Evolutionary conservation across 2,797 vertebrate species (phyloP), one percentile per base, ranked within the genome.

Genomic region (Clarias fuscus): DNA sequence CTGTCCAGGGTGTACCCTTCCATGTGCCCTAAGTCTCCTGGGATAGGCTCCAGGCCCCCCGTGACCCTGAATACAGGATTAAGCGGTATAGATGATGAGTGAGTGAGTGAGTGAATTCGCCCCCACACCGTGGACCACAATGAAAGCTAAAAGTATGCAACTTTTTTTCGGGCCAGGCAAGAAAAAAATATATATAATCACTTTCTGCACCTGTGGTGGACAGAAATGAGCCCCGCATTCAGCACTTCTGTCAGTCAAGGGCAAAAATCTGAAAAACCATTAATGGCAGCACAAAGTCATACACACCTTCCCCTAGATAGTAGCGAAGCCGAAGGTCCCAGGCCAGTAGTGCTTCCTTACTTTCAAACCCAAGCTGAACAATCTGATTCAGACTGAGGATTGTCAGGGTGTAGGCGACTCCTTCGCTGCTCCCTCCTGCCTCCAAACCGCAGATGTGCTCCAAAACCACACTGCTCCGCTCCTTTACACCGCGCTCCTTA

Each of bases 391-490:
- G 95, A 88, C 98, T 98, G 91, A 99, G 88, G 88, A 99, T 93
- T 78, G 96, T 94, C 3, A 99, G 95, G 0, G 96, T 95, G 67
- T 97, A 97, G 75, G 92, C 93, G 89, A 96, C 94, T 0, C 97
- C 97, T 89, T 99, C 98, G 0, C 95, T 95, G 82, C 94, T 93
- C 84, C 96, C 95, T 82, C 96, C 96, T 0, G 93, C 94, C 88
- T 99, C 97, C 92, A 99, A 94, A 53, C 98, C 98, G 3, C 97
- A 99, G 94, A 99, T 97, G 92, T 97, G 96, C 93, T 98, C 97
- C 95, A 99, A 93, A 68, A 95, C 97, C 91, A 98, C 81, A 61
- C 96, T 96, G 93, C 92, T 95, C 83, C 95, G 94, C 91, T 98
- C 97, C 92, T 95, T 96, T 65, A 94, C 94, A 76, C 97, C 96